These are phyloP conservation scores for Zophobas morio DNA, from an alignment of 1,140 invertebrate genomes.

Conservation along the genomic window DNA sequence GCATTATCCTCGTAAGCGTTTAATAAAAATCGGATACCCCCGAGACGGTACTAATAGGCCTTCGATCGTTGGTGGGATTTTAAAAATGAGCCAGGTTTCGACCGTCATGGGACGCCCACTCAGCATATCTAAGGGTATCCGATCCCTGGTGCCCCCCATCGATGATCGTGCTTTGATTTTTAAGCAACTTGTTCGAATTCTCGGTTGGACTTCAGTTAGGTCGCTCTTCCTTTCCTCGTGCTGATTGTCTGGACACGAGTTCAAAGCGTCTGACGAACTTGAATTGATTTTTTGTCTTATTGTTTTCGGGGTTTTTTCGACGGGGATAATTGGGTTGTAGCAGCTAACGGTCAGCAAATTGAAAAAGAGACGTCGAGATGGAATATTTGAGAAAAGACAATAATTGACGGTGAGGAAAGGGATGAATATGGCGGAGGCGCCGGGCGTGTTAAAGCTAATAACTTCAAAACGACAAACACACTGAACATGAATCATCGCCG, in stretches of 20 bases:
- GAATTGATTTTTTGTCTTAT: conserved; percentile 29
- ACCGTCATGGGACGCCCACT: conserved; percentile 33
- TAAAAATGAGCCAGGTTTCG: conserved; percentile 26
- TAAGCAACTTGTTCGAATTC: conserved; percentile 34
- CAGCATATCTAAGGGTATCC: conserved; percentile 35
- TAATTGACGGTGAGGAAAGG: not conserved
- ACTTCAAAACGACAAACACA: no score
- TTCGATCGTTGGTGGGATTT: conserved; percentile 38
- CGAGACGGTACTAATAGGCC: conserved; percentile 23
- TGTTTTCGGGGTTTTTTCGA: conserved; percentile 16
- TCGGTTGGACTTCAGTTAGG: conserved; percentile 21
- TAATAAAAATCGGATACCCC: conserved; percentile 33
- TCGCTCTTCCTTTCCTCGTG: conserved; percentile 23
- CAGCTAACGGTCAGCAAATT: conserved; percentile 6
- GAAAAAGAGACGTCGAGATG: not conserved
- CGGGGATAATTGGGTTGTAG: conserved; percentile 20
- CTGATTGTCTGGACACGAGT: conserved; percentile 39
- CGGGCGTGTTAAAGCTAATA: no score
- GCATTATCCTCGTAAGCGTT: conserved; percentile 25
- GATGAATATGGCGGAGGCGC: not conserved
- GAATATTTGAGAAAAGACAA: not conserved
- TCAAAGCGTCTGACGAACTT: conserved; percentile 40
- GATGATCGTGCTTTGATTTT: conserved; percentile 24
- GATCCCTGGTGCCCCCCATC: conserved; percentile 26
- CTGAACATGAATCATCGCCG: no score